phyloP scores from a whole-genome alignment of 2,113 vertebrate genomes.

The Chelonoidis abingdonii region DNA sequence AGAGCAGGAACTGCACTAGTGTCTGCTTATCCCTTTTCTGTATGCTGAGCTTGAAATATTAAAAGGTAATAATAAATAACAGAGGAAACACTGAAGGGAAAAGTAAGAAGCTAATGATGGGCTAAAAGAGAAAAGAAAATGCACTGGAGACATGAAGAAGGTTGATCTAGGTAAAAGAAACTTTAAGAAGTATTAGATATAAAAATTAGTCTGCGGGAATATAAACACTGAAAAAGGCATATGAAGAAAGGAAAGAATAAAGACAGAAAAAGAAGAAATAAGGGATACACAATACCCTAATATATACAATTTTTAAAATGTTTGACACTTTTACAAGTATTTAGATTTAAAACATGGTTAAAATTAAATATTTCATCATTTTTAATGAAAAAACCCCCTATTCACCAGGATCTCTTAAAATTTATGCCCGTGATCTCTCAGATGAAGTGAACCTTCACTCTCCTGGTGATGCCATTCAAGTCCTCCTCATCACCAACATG shows the following conservation, averaged over 20 bases:
- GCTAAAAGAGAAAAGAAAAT: slow-evolving; percentile 1
- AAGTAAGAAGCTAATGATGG: slow-evolving; percentile 2
- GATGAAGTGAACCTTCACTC: neutral
- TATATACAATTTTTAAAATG: neutral
- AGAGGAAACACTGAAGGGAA: neutral
- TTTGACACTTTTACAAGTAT: neutral
- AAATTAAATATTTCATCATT: neutral
- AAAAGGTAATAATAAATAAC: neutral
- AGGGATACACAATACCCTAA: neutral
- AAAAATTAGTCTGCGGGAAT: neutral
- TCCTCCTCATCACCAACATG: neutral
- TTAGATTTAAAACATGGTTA: slow-evolving; percentile 22
- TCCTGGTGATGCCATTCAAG: neutral
- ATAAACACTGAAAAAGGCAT: neutral
- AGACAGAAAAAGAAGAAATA: neutral
- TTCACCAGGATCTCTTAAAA: neutral
- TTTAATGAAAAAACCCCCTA: neutral
- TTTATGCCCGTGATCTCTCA: neutral
- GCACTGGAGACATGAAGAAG: neutral
- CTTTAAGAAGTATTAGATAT: neutral
- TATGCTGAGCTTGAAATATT: neutral
- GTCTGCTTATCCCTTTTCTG: neutral
- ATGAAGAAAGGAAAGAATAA: neutral
- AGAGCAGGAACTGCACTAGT: neutral
- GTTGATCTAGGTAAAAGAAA: neutral